Base-by-base conservation (phyloP, 2,113 vertebrate species). In the Trichechus manatus region DNA sequence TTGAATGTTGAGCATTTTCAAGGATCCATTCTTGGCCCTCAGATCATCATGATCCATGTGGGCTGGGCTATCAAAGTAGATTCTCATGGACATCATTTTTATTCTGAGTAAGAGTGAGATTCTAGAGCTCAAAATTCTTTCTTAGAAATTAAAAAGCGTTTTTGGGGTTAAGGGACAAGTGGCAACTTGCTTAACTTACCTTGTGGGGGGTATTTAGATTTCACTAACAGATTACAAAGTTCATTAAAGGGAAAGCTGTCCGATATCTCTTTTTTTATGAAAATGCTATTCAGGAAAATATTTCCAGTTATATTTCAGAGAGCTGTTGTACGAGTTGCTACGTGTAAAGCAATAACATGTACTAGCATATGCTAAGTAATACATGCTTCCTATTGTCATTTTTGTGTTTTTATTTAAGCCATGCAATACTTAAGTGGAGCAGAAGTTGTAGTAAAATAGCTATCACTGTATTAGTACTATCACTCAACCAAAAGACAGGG, bases 191-290 rank as follows among this genome's bases (percentile, higher is more conserved):
- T 89, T 50, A 78, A 42, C 31, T 82, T 70, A 74, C 25, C 5
- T 56, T 39, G 39, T 39, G 31, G 27, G 7, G 33, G 17, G 10
- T 50, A 14, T 83, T 74, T 79, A 74, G 14, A 25, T 89, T 50
- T 22, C 94, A 89, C 61, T 74, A 74, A 81, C 29, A 86, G 47
- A 84, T 79, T 63, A 70, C 31, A 79, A 53, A 39, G 25, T 75
- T 94, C 17, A 33, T 70, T 83, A 68, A 89, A 83, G 63, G 44
- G 44, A 88, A 80, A 42, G 27, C 27, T 79, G 29, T 64, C 61
- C 75, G 25, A 44, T 68, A 14, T 75, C 39, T 77, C 72, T 92
- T 97, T 92, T 92, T 68, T 75, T 89, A 31, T 68, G 44, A 90
- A 86, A 89, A 39, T 88, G n/a, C 47, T 92, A 47, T 92, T 75